Percentiles rank a stretch among this genome's conserved stretches.
Conservation (phyloP, 2,113 vertebrate species). For the Genyomyrus donnyi region DNA sequence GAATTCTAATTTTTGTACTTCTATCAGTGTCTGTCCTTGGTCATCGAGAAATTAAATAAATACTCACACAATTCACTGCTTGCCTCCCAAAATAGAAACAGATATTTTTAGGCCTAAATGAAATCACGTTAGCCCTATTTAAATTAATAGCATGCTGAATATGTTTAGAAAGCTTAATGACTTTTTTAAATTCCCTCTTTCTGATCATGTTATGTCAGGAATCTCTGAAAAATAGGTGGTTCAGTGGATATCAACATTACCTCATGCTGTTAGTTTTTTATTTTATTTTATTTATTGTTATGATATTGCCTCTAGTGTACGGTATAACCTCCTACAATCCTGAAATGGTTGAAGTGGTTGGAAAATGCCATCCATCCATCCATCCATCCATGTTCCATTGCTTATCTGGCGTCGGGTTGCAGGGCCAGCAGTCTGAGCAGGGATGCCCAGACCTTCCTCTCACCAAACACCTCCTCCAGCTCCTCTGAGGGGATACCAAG, state of each 20-base stretch:
- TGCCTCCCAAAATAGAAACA: not conserved
- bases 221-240: not conserved
- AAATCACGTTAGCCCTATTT: not conserved
- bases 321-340: not conserved
- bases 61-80: not conserved
- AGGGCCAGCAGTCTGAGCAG: too few relatives aligned
- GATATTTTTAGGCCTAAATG: not conserved
- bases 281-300: not conserved
- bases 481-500: too few relatives aligned
- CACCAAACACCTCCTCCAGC: too few relatives aligned
- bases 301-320: not conserved
- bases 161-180: not conserved
- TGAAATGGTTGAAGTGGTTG: not conserved
- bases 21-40: not conserved
- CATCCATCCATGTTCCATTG: not conserved
- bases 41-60: not conserved
- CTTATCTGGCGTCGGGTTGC: too few relatives aligned
- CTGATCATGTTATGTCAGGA: not conserved
- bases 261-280: not conserved
- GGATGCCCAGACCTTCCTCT: too few relatives aligned
- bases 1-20: not conserved
- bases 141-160: not conserved
- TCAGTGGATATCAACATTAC: not conserved
- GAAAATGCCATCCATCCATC: not conserved
- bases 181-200: not conserved